These are phyloP conservation scores for Colletes collaris DNA, from an alignment of 2,888 invertebrate genomes.

Conservation along the genomic window DNA sequence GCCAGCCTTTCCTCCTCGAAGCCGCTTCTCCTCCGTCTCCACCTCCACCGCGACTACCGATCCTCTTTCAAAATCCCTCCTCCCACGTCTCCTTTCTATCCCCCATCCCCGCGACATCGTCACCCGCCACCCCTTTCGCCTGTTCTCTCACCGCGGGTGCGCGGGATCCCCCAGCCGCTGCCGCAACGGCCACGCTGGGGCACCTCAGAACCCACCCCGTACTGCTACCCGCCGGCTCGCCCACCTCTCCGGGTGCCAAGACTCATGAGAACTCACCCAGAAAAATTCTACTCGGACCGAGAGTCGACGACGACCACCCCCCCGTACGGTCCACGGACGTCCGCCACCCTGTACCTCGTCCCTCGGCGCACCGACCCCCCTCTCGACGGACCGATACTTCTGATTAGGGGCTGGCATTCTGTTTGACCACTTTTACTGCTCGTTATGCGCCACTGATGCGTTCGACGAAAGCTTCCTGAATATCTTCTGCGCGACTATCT, in stretches of 20 bases:
- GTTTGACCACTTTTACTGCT: neutral
- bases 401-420: neutral
- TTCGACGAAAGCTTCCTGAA: no score
- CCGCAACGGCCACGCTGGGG: constrained; percentile 82
- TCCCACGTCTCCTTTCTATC: constrained; percentile 58
- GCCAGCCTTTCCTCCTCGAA: constrained; percentile 60
- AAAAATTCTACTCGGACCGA: constrained; percentile 68
- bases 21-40: constrained; percentile 60
- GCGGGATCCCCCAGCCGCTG: constrained; percentile 76
- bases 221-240: constrained; percentile 70
- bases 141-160: constrained; percentile 76
- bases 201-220: constrained; percentile 80
- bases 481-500: no score
- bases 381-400: neutral
- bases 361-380: neutral
- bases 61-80: constrained; percentile 74
- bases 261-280: constrained; percentile 71
- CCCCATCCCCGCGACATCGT: constrained; percentile 45
- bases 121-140: constrained; percentile 56
- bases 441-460: no score
- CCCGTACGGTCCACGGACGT: neutral
- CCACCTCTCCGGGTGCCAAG: constrained; percentile 73
- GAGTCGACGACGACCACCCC: constrained; percentile 46
- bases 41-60: constrained; percentile 64
- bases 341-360: neutral